phyloP scores from a whole-genome alignment of 2,797 vertebrate genomes.

The Neomorphus geoffroyi region DNA sequence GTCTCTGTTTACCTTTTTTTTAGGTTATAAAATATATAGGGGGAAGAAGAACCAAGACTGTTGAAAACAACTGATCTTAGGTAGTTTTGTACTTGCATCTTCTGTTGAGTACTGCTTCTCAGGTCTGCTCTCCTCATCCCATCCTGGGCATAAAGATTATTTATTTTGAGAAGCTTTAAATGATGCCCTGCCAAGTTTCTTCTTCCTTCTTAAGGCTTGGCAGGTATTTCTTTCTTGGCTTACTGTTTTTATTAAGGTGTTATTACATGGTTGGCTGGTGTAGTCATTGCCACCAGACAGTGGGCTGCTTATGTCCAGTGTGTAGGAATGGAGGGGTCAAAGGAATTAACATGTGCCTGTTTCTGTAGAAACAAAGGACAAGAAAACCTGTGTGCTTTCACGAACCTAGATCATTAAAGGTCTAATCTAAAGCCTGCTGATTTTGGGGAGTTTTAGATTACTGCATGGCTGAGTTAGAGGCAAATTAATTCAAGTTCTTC shows the following conservation, averaged over 20 bases:
- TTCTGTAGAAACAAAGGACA: constrained; percentile 16
- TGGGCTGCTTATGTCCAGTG: background rate
- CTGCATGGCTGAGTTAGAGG: background rate
- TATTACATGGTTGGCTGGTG: background rate
- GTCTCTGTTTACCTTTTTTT: background rate
- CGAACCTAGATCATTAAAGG: background rate
- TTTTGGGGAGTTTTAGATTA: background rate
- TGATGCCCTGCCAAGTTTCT: background rate
- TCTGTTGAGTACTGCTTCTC: background rate
- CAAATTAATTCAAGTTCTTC: background rate
- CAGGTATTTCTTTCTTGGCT: background rate
- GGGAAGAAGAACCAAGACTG: background rate
- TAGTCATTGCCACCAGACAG: background rate
- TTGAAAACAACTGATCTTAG: background rate
- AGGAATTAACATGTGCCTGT: background rate
- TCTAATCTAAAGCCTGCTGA: background rate
- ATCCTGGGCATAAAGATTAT: background rate
- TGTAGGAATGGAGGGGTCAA: background rate
- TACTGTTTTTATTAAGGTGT: background rate
- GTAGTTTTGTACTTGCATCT: background rate
- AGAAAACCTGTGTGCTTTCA: background rate
- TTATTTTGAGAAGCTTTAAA: background rate
- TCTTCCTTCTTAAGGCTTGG: background rate
- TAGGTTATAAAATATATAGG: background rate
- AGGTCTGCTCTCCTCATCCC: background rate